Percentiles rank a stretch among this genome's conserved stretches.
Evolutionary conservation across 2,888 invertebrate genomes (phyloP).

Genomic region (Dysmachus trigonus): DNA sequence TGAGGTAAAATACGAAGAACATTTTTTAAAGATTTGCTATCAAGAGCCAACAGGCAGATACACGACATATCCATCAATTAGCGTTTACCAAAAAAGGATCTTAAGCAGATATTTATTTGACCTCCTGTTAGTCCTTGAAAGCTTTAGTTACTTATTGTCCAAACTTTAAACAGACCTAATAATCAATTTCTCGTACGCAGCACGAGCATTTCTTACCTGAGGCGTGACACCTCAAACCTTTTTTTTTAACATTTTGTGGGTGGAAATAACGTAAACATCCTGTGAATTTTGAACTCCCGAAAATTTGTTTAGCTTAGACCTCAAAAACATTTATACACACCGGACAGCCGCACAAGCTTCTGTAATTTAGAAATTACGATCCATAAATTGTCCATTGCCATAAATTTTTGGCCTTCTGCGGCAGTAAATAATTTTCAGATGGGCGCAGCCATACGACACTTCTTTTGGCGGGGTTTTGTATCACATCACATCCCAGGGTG

Average conservation of each 20-base stretch:
- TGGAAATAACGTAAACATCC: not conserved
- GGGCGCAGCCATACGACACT: not conserved
- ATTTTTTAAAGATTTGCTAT: not conserved
- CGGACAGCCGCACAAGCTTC: not conserved
- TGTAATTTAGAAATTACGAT: not conserved
- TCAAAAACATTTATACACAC: not conserved
- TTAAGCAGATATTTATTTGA: not conserved
- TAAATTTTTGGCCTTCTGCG: not conserved
- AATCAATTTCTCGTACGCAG: not conserved
- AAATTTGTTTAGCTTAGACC: not conserved
- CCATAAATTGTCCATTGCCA: not conserved
- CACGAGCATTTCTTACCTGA: not conserved
- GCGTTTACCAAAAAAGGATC: not conserved
- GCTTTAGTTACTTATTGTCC: not conserved
- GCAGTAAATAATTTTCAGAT: not conserved
- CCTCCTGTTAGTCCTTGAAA: not conserved
- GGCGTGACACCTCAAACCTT: not conserved
- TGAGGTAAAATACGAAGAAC: not conserved
- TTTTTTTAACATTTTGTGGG: not conserved
- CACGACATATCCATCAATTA: not conserved
- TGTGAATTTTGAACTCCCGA: not conserved
- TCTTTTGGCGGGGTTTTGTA: not conserved
- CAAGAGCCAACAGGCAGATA: not conserved
- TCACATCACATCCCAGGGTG: not conserved
- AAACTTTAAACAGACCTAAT: not conserved